Evolutionary conservation across 2,888 invertebrate species (phyloP).

Genomic region (Drosophila pseudotalamancana): DNA sequence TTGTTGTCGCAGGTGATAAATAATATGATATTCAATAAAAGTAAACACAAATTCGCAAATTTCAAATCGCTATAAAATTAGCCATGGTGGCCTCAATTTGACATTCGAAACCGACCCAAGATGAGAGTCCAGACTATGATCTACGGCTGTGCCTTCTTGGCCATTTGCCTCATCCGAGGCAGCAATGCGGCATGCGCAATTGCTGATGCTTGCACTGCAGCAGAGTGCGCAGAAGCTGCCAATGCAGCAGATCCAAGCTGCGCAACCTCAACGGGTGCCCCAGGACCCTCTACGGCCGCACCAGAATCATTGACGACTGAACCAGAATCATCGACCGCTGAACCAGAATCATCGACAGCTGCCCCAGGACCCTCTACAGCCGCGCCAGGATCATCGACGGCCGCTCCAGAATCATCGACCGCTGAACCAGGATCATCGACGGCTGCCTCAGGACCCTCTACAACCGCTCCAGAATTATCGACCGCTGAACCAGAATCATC

Average conservation of each 20-base stretch:
- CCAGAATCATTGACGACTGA: not conserved
- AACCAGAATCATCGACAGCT: not conserved
- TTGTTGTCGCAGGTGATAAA: conserved; percentile 2
- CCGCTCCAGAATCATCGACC: too few relatives aligned
- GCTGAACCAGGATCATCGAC: too few relatives aligned
- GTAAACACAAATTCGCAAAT: not conserved
- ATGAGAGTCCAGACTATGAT: conserved; percentile 16
- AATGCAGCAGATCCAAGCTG: not conserved
- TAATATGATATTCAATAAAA: not conserved
- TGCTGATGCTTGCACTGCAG: not conserved
- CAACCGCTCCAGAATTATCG: too few relatives aligned
- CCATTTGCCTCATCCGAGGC: not conserved
- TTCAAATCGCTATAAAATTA: conserved; percentile 13
- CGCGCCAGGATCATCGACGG: too few relatives aligned
- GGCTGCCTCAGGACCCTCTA: too few relatives aligned
- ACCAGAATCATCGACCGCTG: not conserved
- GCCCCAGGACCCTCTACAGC: not conserved
- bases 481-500: too few relatives aligned
- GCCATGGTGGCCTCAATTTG: not conserved
- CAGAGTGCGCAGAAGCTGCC: not conserved
- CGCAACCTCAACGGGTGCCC: not conserved
- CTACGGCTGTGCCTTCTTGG: conserved; percentile 14
- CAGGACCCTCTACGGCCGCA: not conserved
- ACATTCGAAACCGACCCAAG: not conserved
- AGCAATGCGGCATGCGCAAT: not conserved